Evolutionary conservation across 37 sponge, comb jelly and placozoan species (phyloP).

Genomic region (Theonella swinhoei): DNA sequence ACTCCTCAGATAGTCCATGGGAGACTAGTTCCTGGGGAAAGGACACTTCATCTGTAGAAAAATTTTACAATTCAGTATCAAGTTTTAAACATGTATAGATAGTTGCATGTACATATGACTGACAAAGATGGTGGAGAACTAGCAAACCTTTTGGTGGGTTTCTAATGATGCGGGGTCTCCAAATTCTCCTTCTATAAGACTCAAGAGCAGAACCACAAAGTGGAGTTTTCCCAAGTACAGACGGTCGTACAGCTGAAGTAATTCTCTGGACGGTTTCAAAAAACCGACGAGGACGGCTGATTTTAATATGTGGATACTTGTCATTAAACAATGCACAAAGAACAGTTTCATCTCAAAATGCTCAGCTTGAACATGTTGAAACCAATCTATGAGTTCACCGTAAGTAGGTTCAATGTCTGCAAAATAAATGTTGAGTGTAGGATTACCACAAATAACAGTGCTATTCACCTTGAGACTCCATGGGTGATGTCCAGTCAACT

Average conservation of each 20-base stretch:
- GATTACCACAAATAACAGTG: too few species aligned
- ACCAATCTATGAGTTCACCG: too few species aligned
- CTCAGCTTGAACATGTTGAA: too few species aligned
- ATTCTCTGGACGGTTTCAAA: slow-evolving; percentile 16
- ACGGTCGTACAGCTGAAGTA: slow-evolving; percentile 25
- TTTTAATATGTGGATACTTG: slow-evolving; percentile 5
- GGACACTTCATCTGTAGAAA: not conserved
- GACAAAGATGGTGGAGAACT: too few species aligned
- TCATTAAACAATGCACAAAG: not conserved
- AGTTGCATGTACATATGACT: too few species aligned
- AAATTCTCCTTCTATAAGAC: slow-evolving; percentile 23
- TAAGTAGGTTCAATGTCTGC: too few species aligned
- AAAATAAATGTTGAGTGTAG: too few species aligned
- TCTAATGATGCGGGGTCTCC: slow-evolving; percentile 11
- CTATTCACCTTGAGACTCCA: too few species aligned
- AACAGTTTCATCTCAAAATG: not conserved
- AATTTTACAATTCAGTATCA: not conserved
- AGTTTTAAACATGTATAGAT: too few species aligned
- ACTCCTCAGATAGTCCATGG: slow-evolving; percentile 8
- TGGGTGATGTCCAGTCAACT: too few species aligned
- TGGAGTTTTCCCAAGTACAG: slow-evolving; percentile 9
- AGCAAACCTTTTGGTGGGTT: not conserved
- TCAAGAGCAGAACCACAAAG: slow-evolving; percentile 30
- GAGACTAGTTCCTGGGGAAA: slow-evolving; percentile 7
- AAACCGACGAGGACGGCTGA: slow-evolving; percentile 26